Evolutionary conservation across 64 coral and sea anemone species (phyloP).

Genomic region (Stichodactyla mertensii): DNA sequence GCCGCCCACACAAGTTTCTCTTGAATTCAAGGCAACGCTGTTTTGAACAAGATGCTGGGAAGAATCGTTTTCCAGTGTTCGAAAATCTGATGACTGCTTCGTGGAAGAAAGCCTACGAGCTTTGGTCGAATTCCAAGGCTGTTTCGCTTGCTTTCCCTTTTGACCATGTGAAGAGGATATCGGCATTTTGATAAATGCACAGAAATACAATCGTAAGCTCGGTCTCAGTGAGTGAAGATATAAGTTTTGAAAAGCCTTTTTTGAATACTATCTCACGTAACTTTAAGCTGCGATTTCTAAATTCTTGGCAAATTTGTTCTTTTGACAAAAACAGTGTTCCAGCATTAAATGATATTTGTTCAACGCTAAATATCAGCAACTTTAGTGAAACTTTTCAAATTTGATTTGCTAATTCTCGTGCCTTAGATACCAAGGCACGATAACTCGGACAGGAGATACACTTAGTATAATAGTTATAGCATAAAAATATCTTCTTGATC

Average conservation of each 20-base stretch:
- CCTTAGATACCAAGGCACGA: background rate
- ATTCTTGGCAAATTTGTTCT: background rate
- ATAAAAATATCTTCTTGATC: background rate
- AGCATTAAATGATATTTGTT: background rate
- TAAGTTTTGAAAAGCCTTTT: background rate
- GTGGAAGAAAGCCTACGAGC: background rate
- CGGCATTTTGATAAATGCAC: slow-evolving; percentile 10
- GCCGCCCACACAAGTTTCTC: background rate
- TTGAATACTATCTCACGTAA: background rate
- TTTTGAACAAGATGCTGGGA: background rate
- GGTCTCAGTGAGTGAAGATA: background rate
- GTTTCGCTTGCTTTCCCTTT: background rate
- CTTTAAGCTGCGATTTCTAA: background rate
- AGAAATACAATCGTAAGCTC: background rate
- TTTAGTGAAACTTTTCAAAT: background rate
- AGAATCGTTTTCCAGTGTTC: background rate
- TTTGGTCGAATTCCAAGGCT: slow-evolving; percentile 23
- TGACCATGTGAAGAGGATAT: slow-evolving; percentile 18
- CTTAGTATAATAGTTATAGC: background rate
- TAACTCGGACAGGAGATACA: background rate
- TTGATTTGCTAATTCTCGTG: background rate
- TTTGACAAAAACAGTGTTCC: background rate
- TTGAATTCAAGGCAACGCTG: background rate
- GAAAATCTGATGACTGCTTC: background rate
- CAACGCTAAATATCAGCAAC: background rate